Base-by-base conservation (phyloP, 1,140 invertebrate genomes). In the Conopomorpha cramerella region DNA sequence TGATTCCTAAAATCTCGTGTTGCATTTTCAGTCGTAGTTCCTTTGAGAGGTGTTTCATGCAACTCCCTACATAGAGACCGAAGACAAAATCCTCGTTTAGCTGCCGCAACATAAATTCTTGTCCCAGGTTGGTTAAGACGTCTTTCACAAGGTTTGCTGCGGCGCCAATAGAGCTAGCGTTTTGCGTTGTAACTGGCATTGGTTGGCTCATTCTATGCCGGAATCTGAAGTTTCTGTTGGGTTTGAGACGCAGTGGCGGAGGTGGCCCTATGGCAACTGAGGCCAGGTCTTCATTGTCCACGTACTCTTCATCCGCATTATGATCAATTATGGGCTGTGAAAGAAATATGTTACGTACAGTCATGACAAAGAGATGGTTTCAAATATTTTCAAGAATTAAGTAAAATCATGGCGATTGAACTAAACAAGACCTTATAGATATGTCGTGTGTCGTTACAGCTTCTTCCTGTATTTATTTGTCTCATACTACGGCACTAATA, bases 31-130 rank as follows among this genome's bases (percentile, higher is more conserved):
- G 15, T 34, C 52, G 52, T 0, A 60, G 34, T 6, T 60, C 54
- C n/a, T 38, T 37, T 14, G 59, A 70, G 1, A 74, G 17, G 39
- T 64, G 67, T 29, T 43, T 70, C 56, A 74, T 68, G 3, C 57
- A 41, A 25, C 55, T 64, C 0, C 65, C 63, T 3, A 74, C 37
- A 16, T 68, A 74, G 37, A 72, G 66, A 28, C 70, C 70, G 13
- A 74, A 74, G 0, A 72, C 57, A 30, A 68, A 74, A 25, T 74
- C 61, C 47, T 74, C 70, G n/a, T 45, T 66, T 0, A 71, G 49
- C 40, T 64, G 52, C 16, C 53, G 55, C 2, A 43, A 51, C n/a
- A 74, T 10, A 1, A 74, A 55, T 14, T 74, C 70, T 38, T 51
- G 49, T 2, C 60, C 66, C 3, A 74, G 26, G 38, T 71, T 49